Conservation (phyloP, 2,797 vertebrate genomes). For the Takifugu ocellatus region DNA sequence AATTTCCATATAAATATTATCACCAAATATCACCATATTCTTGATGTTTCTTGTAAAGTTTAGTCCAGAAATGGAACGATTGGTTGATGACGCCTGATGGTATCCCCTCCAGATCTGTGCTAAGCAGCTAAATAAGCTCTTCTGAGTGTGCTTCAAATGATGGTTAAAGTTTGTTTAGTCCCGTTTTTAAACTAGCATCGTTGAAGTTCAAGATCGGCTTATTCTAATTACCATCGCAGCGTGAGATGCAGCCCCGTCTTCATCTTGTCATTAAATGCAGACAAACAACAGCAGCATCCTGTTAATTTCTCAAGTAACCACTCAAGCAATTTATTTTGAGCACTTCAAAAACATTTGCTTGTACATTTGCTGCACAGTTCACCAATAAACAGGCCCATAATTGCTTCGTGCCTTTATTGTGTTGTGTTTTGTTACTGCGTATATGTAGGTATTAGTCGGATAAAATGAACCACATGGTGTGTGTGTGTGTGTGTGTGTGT, state of each 20-base stretch:
- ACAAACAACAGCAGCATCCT: slow-evolving; percentile 34
- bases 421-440: slow-evolving; percentile 25
- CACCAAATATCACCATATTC: no score
- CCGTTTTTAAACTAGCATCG: no score
- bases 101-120: no score
- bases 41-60: no score
- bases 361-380: slow-evolving; percentile 57
- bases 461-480: slow-evolving; percentile 61
- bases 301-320: slow-evolving; percentile 35
- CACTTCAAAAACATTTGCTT: slow-evolving; percentile 40
- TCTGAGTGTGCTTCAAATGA: no score
- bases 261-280: slow-evolving; percentile 23
- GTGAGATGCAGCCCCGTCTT: not conserved
- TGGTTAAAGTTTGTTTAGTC: no score
- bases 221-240: not conserved
- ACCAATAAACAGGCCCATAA: slow-evolving; percentile 65
- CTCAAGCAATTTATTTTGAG: slow-evolving; percentile 26
- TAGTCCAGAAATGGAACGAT: no score
- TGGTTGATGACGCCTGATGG: no score
- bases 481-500: slow-evolving; percentile 36
- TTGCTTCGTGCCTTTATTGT: slow-evolving; percentile 56
- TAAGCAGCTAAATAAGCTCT: no score
- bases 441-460: slow-evolving; percentile 48
- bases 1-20: no score
- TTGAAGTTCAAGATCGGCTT: not conserved